Evolutionary conservation across 2,888 invertebrate genomes (phyloP), one percentile per base, ranked within the genome.

Genomic region (Toxonevra muliebris): DNA sequence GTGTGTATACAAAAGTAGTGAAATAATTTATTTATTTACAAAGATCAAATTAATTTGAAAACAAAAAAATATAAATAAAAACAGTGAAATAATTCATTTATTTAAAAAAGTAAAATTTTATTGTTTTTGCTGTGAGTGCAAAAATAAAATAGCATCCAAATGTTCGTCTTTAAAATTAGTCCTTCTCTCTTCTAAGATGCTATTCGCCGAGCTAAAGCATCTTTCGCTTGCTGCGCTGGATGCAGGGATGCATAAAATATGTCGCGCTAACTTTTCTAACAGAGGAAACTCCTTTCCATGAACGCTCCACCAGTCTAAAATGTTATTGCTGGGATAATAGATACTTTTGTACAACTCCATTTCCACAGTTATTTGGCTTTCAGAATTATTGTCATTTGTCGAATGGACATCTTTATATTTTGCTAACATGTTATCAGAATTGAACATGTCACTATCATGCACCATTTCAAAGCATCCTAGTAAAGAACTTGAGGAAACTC

Each of bases 131-230:
- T 59, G 43, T 17, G 53, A 50, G 53, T 53, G 60, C 20, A 54
- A 60, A 40, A 58, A 67, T 52, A 55, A 43, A 59, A 68, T 43
- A 11, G 62, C 68, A 40, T 63, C 61, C 40, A 48, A 15, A 55
- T 61, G 64, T 48, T 60, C 67, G 13, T 8, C 11, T 15, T 50
- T 62, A 40, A 69, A 65, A 50, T 48, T 64, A 0, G 41, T 20
- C 5, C 41, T 17, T 41, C 17, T 45, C 15, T 64, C 40, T n/a
- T 30, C 59, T n/a, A 54, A 60, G 3, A 48, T 9, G n/a, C 45
- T 41, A 10, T 60, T 53, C 11, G 43, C 43, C 1, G 7, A 12
- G 15, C 58, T 41, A 43, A 59, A 58, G 11, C 50, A 65, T 1
- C 20, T 52, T 40, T 42, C 52, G 10, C 42, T 58, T n/a, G 58